Conservation (phyloP, 2,888 invertebrate genomes). For the Notodonta ziczac region DNA sequence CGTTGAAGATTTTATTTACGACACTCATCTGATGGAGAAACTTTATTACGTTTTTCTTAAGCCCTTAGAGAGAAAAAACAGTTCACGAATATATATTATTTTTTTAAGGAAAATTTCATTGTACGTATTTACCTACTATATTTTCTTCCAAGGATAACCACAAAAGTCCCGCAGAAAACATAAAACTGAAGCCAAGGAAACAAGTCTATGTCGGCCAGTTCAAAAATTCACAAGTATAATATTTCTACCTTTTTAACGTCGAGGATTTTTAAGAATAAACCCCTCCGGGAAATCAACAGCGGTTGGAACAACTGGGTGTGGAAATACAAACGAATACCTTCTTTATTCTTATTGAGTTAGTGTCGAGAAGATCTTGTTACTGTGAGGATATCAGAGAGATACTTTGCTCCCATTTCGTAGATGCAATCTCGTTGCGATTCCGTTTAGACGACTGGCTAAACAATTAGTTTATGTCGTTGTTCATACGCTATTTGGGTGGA, state of each 20-base stretch:
- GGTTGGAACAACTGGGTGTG: conserved; percentile 54
- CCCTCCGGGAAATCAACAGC: conserved; percentile 80
- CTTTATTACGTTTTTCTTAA: no score
- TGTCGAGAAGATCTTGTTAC: conserved; percentile 24
- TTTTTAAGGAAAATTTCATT: no score
- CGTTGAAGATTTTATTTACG: no score
- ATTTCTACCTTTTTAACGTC: conserved; percentile 69
- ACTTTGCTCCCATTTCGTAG: conserved; percentile 47
- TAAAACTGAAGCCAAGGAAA: conserved; percentile 28
- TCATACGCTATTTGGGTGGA: conserved; percentile 35
- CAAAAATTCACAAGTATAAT: conserved; percentile 66
- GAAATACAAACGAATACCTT: conserved; percentile 50
- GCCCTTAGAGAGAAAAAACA: background rate
- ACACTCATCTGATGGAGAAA: no score
- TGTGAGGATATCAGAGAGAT: conserved; percentile 20
- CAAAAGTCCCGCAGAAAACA: conserved; percentile 9
- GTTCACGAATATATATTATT: no score
- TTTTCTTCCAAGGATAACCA: conserved; percentile 6
- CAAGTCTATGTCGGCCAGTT: conserved; percentile 51
- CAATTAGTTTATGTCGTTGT: conserved; percentile 46
- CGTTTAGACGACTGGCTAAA: conserved; percentile 51
- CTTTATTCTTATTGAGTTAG: conserved; percentile 48
- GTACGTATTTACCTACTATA: background rate
- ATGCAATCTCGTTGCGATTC: conserved; percentile 59
- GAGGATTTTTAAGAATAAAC: conserved; percentile 73